phyloP scores from a whole-genome alignment of 1,140 invertebrate species.

The Sitobion miscanthi region DNA sequence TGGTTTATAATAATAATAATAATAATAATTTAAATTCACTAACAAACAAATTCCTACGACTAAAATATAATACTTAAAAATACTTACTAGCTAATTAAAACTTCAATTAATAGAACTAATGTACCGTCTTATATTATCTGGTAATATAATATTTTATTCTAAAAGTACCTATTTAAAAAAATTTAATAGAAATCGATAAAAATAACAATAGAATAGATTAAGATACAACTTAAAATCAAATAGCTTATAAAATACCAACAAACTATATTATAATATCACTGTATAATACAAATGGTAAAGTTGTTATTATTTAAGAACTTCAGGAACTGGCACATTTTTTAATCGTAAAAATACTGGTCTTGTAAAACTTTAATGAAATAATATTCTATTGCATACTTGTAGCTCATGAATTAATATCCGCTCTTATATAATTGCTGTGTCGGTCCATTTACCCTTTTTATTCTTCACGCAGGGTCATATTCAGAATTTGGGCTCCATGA shows the following conservation, averaged over 20 bases:
- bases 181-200: not conserved
- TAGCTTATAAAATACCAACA: not conserved
- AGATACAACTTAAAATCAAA: not conserved
- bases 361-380: not conserved
- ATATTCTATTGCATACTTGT: not conserved
- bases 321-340: not conserved
- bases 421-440: too few relatives aligned
- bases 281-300: not conserved
- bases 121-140: not conserved
- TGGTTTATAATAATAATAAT: not conserved
- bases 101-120: not conserved
- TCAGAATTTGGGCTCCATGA: not conserved
- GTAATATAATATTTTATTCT: not conserved
- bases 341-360: not conserved
- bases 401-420: too few relatives aligned
- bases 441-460: not conserved
- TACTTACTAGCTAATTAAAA: not conserved
- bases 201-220: not conserved
- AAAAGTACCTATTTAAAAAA: not conserved
- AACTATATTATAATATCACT: not conserved
- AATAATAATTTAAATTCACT: not conserved
- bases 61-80: not conserved
- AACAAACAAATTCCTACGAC: too few relatives aligned
- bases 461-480: not conserved
- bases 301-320: not conserved